phyloP scores from a whole-genome alignment of 2,113 vertebrate species.

The Conger conger region DNA sequence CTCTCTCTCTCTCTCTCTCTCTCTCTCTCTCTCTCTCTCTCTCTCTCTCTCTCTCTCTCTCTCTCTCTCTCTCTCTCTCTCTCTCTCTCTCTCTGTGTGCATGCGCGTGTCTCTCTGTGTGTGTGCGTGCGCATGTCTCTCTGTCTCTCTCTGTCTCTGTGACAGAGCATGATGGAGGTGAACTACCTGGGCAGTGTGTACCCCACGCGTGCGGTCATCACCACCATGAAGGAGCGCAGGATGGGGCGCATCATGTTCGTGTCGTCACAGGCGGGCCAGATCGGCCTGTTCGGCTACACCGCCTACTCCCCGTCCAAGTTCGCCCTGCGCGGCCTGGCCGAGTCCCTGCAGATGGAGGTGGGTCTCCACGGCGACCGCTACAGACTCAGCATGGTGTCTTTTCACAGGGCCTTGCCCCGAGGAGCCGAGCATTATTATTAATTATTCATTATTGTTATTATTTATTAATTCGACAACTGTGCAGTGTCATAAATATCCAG shows the following conservation, averaged over 20 bases:
- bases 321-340: slow-evolving; percentile 88
- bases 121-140: not conserved
- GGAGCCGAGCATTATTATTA: not conserved
- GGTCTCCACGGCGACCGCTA: not conserved
- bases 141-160: slow-evolving; percentile 18
- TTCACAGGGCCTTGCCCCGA: not conserved
- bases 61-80: no score
- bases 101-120: slow-evolving; percentile 20
- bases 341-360: slow-evolving; percentile 98
- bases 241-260: slow-evolving; percentile 94
- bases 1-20: no score
- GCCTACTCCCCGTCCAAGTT: slow-evolving; percentile 96
- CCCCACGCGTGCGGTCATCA: slow-evolving; percentile 86
- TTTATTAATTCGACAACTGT: not conserved
- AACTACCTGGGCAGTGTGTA: slow-evolving; percentile 98
- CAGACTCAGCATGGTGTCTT: not conserved
- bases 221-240: slow-evolving; percentile 93
- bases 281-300: slow-evolving; percentile 90
- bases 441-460: not conserved
- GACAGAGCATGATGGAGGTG: slow-evolving; percentile 88
- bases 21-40: no score
- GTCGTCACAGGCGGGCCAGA: slow-evolving; percentile 91
- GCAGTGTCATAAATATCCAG: not conserved
- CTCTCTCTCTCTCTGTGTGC: no score
- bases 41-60: no score